Percentiles rank a stretch among this genome's conserved stretches.
These are phyloP conservation scores for Drosophila auraria DNA, from an alignment of 1,140 invertebrate genomes.

Conservation along the genomic window DNA sequence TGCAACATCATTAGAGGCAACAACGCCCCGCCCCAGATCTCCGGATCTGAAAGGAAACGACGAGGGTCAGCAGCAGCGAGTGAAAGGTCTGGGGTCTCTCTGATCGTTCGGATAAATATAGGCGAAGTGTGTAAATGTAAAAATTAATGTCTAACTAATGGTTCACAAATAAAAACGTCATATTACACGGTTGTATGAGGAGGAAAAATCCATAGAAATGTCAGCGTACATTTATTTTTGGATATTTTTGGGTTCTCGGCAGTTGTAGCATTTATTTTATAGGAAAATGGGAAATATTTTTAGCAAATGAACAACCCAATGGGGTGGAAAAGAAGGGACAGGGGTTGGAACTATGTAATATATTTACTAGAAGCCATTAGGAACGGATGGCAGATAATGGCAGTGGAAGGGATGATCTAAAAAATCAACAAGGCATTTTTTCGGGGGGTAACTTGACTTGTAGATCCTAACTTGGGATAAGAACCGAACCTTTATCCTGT, in stretches of 20 bases:
- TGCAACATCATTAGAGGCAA: constrained; percentile 55
- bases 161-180: constrained; percentile 27
- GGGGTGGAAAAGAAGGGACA: constrained; percentile 32
- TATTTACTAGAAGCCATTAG: constrained; percentile 18
- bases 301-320: constrained; percentile 25
- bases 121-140: not conserved
- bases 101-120: constrained; percentile 7
- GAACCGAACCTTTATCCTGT: not conserved
- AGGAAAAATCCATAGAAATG: constrained; percentile 14
- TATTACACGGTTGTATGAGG: constrained; percentile 4
- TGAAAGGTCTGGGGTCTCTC: constrained; percentile 8
- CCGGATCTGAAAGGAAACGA: constrained; percentile 10
- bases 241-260: constrained; percentile 19
- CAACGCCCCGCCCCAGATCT: constrained; percentile 10
- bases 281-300: constrained; percentile 21
- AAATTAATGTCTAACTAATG: constrained; percentile 21
- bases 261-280: not conserved
- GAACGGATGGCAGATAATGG: not conserved
- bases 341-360: constrained; percentile 18
- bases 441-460: not conserved
- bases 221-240: constrained; percentile 34
- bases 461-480: not conserved
- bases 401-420: constrained; percentile 8
- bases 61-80: not conserved
- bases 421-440: not conserved